Evolutionary conservation across 37 sponge, comb jelly and placozoan species (phyloP), one percentile per base, ranked within the genome.

Genomic region (Amphimedon queenslandica): DNA sequence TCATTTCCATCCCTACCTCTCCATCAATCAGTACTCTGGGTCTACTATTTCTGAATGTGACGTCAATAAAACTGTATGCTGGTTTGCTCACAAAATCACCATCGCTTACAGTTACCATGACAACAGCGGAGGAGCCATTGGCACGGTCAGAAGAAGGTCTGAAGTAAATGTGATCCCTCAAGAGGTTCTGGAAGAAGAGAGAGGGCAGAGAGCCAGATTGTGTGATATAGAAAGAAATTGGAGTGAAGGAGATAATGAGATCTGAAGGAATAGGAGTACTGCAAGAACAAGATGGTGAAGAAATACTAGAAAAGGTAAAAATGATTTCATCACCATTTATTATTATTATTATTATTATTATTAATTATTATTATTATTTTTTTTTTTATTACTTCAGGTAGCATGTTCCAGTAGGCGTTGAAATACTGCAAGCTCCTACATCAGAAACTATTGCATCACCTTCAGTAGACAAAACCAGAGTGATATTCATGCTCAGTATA

Each of bases 41-140:
- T 28, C 38, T 29, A 2, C 0, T 5, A 53, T 84, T 84, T 31
- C 36, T 43, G n/a, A 80, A 70, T 1, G 13, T 35, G 3, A 86
- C 71, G 1, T 28, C 41, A 1, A 79, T 35, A 0, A 2, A 25
- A 10, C 75, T 64, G 1, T 37, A 24, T 37, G 80, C 75, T n/a
- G 24, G 29, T 1, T 60, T 47, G 28, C 70, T 60, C 6, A n/a
- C 64, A 31, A 78, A 67, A 18, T 28, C 29, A 0, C 86, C 86
- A 86, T 86, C 86, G 75, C 16, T 64, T 42, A 33, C 76, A 24
- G 63, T 61, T 13, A 86, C 76, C 21, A 16, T 35, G 2, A 86
- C 66, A 1, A 3, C 28, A 28, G 71, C 69, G 23, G 37, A 32
- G 13, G 23, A 5, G 2, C 53, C 34, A 18, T 32, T 28, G 21